These are phyloP conservation scores for Camponotus fellah DNA, from an alignment of 2,888 invertebrate species.

Conservation along the genomic window DNA sequence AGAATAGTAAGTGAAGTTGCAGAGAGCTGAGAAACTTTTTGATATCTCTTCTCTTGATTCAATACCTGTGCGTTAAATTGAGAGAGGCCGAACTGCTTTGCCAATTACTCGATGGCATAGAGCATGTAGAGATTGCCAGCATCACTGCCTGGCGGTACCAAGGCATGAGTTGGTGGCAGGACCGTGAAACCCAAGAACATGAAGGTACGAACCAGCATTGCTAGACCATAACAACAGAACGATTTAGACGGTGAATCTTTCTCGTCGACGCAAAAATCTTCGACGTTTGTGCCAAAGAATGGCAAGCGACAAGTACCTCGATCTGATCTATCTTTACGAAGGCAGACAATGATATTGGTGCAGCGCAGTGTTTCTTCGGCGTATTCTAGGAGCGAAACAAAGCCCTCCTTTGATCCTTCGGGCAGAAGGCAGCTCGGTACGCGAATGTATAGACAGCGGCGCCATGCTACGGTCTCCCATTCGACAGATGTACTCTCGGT, in stretches of 20 bases:
- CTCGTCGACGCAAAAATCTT: constrained; percentile 54
- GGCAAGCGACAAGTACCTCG: constrained; percentile 87
- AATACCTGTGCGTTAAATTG: constrained; percentile 82
- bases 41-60: neutral
- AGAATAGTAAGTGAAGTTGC: neutral
- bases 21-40: constrained; percentile 22
- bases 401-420: constrained; percentile 97
- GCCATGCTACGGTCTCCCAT: constrained; percentile 95
- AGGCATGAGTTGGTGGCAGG: constrained; percentile 93
- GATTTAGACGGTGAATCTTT: constrained; percentile 68
- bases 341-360: constrained; percentile 92
- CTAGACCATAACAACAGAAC: constrained; percentile 85
- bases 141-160: constrained; percentile 90
- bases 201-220: constrained; percentile 96
- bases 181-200: constrained; percentile 98
- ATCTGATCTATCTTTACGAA: constrained; percentile 94
- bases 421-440: constrained; percentile 95
- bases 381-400: constrained; percentile 97
- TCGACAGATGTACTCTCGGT: constrained; percentile 92
- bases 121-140: constrained; percentile 89
- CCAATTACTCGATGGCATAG: constrained; percentile 86
- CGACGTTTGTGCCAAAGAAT: constrained; percentile 63
- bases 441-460: constrained; percentile 95
- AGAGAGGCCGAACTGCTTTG: constrained; percentile 74
- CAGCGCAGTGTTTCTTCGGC: constrained; percentile 97